Percentiles rank a stretch among this genome's conserved stretches.
These are phyloP conservation scores for Atopsyche davidsoni DNA, from an alignment of 1,140 invertebrate genomes.

Conservation along the genomic window DNA sequence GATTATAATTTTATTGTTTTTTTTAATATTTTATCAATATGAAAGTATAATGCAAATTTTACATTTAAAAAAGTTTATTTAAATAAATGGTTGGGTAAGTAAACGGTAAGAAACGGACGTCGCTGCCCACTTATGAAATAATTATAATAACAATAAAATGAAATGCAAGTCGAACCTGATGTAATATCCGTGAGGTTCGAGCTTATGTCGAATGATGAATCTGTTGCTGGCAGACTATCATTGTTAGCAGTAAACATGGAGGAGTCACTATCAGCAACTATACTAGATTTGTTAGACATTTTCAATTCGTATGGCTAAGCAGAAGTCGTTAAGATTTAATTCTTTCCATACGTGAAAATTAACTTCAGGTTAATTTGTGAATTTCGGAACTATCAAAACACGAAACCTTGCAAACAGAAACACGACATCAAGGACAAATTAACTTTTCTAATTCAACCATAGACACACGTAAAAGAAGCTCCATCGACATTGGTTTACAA, in stretches of 20 bases:
- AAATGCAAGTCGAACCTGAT: slow-evolving; percentile 11
- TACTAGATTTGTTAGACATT: slow-evolving; percentile 18
- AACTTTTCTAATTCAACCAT: no score
- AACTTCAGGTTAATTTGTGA: background rate
- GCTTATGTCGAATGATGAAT: slow-evolving; percentile 25
- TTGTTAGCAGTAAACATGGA: slow-evolving; percentile 22
- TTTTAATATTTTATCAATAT: background rate
- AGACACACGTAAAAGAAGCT: no score
- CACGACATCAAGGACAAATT: no score
- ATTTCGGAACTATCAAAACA: no score
- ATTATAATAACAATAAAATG: background rate
- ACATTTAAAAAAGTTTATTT: background rate
- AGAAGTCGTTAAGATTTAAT: slow-evolving; percentile 1
- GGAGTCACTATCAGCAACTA: slow-evolving; percentile 12
- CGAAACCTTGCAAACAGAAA: no score
- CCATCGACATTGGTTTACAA: no score
- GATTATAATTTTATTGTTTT: background rate
- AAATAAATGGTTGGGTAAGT: background rate
- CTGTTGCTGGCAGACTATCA: slow-evolving; percentile 7
- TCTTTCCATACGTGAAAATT: slow-evolving; percentile 8
- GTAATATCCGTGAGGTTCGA: slow-evolving; percentile 27
- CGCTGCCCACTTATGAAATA: background rate
- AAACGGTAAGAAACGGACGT: background rate
- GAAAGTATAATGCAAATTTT: no score
- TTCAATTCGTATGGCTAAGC: background rate